A percentile compares a stretch with the other conserved stretches of the same genome.
These are phyloP conservation scores for Chrysemys picta DNA, from an alignment of 2,113 vertebrate genomes.

Conservation along the genomic window DNA sequence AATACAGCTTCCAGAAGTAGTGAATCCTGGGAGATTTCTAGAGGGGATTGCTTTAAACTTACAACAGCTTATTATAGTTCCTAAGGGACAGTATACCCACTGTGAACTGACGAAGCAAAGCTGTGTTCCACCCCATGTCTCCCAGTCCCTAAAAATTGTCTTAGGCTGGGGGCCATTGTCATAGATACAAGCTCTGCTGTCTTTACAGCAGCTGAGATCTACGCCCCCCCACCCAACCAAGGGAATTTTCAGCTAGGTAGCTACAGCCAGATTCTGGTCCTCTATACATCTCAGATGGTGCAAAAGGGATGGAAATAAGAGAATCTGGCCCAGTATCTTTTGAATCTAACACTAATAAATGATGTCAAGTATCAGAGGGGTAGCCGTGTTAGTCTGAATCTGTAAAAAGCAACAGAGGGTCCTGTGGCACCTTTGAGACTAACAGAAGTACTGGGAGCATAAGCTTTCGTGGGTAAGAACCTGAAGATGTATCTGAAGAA, in stretches of 20 bases:
- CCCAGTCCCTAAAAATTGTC: neutral
- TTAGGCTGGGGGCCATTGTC: accelerated
- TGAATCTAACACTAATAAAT: neutral
- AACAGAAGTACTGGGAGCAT: no score
- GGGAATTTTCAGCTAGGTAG: constrained; percentile 6
- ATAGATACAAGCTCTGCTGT: neutral
- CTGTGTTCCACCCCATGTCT: neutral
- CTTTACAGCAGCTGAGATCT: neutral
- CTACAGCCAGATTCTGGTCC: neutral
- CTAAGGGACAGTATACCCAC: neutral
- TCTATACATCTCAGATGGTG: accelerated
- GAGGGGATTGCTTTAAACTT: neutral
- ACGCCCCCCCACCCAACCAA: neutral
- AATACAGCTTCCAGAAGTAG: neutral
- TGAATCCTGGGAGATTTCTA: neutral
- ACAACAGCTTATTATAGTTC: neutral
- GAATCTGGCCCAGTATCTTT: neutral
- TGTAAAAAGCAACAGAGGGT: no score
- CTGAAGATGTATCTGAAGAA: no score
- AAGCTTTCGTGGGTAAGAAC: no score
- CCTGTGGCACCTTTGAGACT: no score
- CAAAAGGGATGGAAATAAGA: neutral
- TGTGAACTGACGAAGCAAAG: neutral
- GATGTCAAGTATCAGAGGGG: no score
- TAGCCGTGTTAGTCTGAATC: no score